Base-by-base conservation (phyloP, 64 coral and sea anemone species). In the Hydrozoanthus tunicans region DNA sequence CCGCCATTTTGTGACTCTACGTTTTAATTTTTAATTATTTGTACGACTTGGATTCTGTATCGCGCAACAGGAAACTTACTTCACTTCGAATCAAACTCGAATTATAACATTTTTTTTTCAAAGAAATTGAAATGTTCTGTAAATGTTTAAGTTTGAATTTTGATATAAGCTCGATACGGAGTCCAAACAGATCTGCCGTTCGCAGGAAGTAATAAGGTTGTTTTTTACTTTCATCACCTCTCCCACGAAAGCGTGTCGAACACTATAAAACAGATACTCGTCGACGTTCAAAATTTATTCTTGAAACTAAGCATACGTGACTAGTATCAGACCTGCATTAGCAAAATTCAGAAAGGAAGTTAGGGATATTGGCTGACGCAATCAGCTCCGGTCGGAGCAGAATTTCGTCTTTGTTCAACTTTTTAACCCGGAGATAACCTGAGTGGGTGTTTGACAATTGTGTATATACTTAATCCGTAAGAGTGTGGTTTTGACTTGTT, bases 1-100 rank as follows among this genome's bases (percentile, higher is more conserved):
- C 70, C 84, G 84, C 84, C 84, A 88, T 88, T 73, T 73, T 88
- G 5, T 72, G 27, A 56, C 72, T 69, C 72, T 70, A n/a, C n/a
- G 14, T 84, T 84, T 84, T 64, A 15, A 66, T 84, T 69, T 64
- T 6, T 68, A 4, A 53, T 53, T 66, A 10, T 65, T 17, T 51
- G 64, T 54, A 73, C 23, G 54, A 8, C 66, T 32, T 68, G 9
- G 5, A 8, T 15, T 86, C 66, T 14, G 32, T 13, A 27, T 56
- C 51, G 7, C 9, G 9, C 1, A 85, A 56, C 7, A 13, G 9
- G 64, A 70, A 56, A 57, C 15, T 56, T 20, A 7, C 77, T 57
- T 43, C 32, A 43, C 32, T 43, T 43, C 2, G 32, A 43, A 43
- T 73, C 25, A 6, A 23, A 25, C 56, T n/a, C 84, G n/a, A 14